Conservation (phyloP, 2,888 invertebrate genomes). For the Cyclophora punctaria region DNA sequence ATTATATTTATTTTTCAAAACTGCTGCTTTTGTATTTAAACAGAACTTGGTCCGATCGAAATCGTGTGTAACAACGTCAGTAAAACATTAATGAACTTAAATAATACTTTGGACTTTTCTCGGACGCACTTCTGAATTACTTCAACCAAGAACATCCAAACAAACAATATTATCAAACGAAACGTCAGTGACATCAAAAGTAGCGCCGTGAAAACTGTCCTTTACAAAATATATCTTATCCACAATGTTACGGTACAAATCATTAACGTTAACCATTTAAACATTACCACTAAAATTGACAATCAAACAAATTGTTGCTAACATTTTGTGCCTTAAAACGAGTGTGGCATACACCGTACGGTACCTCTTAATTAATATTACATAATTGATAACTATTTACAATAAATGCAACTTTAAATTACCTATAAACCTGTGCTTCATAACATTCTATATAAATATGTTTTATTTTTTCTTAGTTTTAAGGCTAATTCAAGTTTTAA, state of each 20-base stretch:
- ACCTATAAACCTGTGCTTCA: conserved; percentile 72
- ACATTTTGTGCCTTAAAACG: conserved; percentile 74
- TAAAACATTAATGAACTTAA: conserved; percentile 29
- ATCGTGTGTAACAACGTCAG: conserved; percentile 54
- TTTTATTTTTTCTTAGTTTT: conserved; percentile 47
- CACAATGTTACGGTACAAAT: conserved; percentile 52
- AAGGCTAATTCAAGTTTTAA: conserved; percentile 64
- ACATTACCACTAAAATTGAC: conserved; percentile 70
- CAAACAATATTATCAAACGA: not conserved
- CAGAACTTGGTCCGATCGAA: conserved; percentile 63
- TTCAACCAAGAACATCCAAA: conserved; percentile 3
- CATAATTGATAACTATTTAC: conserved; percentile 60
- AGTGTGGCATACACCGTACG: conserved; percentile 69
- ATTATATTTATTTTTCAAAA: conserved; percentile 64
- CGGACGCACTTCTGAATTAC: conserved; percentile 22
- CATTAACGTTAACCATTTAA: conserved; percentile 43
- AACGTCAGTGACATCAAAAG: not conserved
- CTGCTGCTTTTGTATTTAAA: conserved; percentile 58
- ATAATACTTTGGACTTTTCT: conserved; percentile 20
- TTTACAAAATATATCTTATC: conserved; percentile 23
- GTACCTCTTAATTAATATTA: conserved; percentile 59
- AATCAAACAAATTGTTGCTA: conserved; percentile 65
- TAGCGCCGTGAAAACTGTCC: conserved; percentile 21
- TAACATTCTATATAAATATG: conserved; percentile 74
- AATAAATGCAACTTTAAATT: conserved; percentile 68